Evolutionary conservation across 2,888 invertebrate genomes (phyloP).

Genomic region (Entomobrya proxima): DNA sequence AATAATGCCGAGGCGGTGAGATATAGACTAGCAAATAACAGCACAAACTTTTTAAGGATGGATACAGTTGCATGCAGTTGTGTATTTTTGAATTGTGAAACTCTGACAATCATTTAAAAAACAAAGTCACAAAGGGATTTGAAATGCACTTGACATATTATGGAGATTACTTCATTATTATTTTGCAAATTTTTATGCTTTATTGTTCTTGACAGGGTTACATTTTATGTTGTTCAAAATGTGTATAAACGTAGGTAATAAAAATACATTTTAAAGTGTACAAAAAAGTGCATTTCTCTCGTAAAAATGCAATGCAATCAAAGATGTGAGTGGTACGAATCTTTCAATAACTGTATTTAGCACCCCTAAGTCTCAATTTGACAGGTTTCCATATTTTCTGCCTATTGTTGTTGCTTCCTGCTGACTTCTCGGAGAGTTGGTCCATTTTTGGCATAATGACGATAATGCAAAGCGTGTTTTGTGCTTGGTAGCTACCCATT

Average conservation of each 20-base stretch:
- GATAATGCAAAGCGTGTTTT: background rate
- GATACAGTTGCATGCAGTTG: background rate
- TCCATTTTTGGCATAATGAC: conserved; percentile 9
- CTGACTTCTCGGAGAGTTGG: background rate
- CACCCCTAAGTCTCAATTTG: conserved; percentile 2
- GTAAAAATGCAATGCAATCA: background rate
- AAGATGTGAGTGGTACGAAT: background rate
- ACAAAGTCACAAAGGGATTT: too few species aligned
- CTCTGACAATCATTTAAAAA: background rate
- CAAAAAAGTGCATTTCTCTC: background rate
- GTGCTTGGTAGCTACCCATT: background rate
- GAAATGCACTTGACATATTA: too few species aligned
- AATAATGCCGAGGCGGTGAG: background rate
- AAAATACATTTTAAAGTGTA: background rate
- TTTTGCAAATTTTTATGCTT: too few species aligned
- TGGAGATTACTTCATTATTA: background rate
- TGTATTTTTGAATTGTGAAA: background rate
- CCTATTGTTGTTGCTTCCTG: conserved; percentile 31
- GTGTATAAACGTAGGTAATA: too few species aligned
- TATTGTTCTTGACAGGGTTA: too few species aligned
- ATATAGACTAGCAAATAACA: background rate
- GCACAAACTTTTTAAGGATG: background rate
- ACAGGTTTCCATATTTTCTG: conserved; percentile 32
- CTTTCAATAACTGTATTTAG: conserved; percentile 5
- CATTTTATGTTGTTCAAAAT: too few species aligned